Evolutionary conservation across 2,888 invertebrate species (phyloP), one percentile per base, ranked within the genome.

Genomic region (Tinea trinotella): DNA sequence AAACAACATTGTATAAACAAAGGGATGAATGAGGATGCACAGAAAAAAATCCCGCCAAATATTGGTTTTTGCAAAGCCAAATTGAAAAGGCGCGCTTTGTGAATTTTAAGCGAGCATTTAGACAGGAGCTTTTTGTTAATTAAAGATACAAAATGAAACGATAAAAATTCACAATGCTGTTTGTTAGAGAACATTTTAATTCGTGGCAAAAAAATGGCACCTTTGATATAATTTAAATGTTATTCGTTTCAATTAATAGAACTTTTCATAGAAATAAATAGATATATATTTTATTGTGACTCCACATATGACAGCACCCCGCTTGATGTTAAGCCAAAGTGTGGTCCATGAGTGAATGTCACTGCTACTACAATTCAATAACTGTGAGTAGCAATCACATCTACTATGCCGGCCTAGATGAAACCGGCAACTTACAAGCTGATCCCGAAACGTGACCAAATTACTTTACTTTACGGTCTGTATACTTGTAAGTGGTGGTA

Each of bases 131-230:
- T 46, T 46, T 46, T 46, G 46, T 46, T 46, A 46, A 46, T 46
- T 46, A 46, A 46, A 46, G 46, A 46, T 46, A 46, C 40, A 40
- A 40, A 46, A 46, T 46, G 46, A 46, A 46, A 46, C 46, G 46
- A 46, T 46, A 46, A 46, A 46, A 18, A 46, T 46, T 46, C 19
- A 9, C 9, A 46, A 46, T 46, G 46, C 15, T 46, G 46, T 46
- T 46, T 46, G 18, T 18, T n/a, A 19, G 15, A 46, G 18, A 15
- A 9, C 19, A 7, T 19, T 46, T 46, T 46, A 40, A 13, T 40
- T 30, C 30, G 30, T n/a, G 9, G 30, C 30, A n/a, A 30, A 30
- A 30, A 4, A 30, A 30, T 10, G 7, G 7, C 2, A 10, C 30
- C 30, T 30, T 30, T 30, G 3, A 30, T 10, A 7, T 30, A 30